Percentiles rank a stretch among this genome's conserved stretches.
phyloP scores from a whole-genome alignment of 2,888 invertebrate species.

The Xanthorhoe designata region DNA sequence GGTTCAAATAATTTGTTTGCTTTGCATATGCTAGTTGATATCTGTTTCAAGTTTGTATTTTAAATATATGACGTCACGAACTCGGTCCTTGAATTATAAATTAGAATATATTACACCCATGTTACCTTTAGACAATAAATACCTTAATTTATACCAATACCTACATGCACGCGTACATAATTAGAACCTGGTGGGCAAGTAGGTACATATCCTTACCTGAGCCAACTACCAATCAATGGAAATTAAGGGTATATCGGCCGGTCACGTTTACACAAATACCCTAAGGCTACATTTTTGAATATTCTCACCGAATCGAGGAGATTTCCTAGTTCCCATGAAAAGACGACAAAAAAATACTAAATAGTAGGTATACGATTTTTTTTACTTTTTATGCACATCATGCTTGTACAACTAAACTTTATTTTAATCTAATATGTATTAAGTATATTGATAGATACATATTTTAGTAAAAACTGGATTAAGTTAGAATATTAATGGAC shows the following conservation, averaged over 20 bases:
- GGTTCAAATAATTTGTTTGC: slow-evolving; percentile 6
- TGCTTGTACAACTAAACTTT: too few relatives aligned
- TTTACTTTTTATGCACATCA: too few relatives aligned
- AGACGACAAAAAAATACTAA: slow-evolving; percentile 65
- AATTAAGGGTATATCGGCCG: slow-evolving; percentile 46
- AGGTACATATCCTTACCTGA: slow-evolving; percentile 38
- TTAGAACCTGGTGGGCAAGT: slow-evolving; percentile 24
- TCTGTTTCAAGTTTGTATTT: slow-evolving; percentile 47
- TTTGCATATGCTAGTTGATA: slow-evolving; percentile 23
- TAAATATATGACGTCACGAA: slow-evolving; percentile 30
- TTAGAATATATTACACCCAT: slow-evolving; percentile 45
- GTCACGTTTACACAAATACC: slow-evolving; percentile 40
- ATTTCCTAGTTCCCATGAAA: slow-evolving; percentile 63
- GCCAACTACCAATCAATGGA: slow-evolving; percentile 42
- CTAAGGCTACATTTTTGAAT: slow-evolving; percentile 25
- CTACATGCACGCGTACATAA: slow-evolving; percentile 35
- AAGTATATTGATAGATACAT: too few relatives aligned
- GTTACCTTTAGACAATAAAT: slow-evolving; percentile 19
- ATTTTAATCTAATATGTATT: too few relatives aligned
- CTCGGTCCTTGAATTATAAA: slow-evolving; percentile 57
- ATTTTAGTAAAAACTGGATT: too few relatives aligned
- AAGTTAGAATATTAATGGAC: too few relatives aligned
- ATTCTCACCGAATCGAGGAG: slow-evolving; percentile 72
- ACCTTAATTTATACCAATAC: slow-evolving; percentile 30
- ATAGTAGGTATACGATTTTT: background rate